Base-by-base conservation (phyloP, 30 jellyfish, hydroid and myxozoan genomes). In the Rhopilema esculentum region DNA sequence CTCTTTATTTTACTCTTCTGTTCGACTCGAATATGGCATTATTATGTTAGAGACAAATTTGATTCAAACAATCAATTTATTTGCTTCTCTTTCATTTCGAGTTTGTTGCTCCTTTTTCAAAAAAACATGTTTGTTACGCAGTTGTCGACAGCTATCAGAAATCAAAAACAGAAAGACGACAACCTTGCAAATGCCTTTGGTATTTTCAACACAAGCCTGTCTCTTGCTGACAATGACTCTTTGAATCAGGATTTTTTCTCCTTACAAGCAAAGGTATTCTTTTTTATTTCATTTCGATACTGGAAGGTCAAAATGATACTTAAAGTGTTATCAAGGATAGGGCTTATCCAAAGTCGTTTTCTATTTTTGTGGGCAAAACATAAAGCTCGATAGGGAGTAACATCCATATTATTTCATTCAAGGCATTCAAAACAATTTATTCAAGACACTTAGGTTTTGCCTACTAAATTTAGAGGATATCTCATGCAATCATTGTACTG, bases 221-320 rank as follows among this genome's bases (percentile, higher is more conserved):
- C 82, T 4, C 68, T 80, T 27, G 75, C 82, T 0, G 90, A 80
- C 71, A 80, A 61, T 22, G 90, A 68, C 18, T 80, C 90, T 16
- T n/a, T 80, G 61, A 50, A 57, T 27, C 90, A 80, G n/a, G 90
- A 80, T 27, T n/a, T 80, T 49, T 66, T 22, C 80, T 49, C 62
- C 18, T 50, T 25, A 27, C 82, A 80, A 0, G 31, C 69, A 22
- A 80, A 80, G 82, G 90, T 80, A 48, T 20, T 8, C 53, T 21
- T n/a, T 75, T 24, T 22, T 17, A 19, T 1, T 20, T 63, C 57
- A 40, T 2, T 40, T 40, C 57, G 12, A 12, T 6, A 12, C 57
- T 40, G 57, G 12, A 12, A 40, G 12, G 57, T n/a, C n/a, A n/a
- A n/a, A n/a, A n/a, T 2, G 57, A 6, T 40, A 40, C 12, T 40